These are phyloP conservation scores for Matsumyia berberina DNA, from an alignment of 2,888 invertebrate genomes.

Conservation along the genomic window DNA sequence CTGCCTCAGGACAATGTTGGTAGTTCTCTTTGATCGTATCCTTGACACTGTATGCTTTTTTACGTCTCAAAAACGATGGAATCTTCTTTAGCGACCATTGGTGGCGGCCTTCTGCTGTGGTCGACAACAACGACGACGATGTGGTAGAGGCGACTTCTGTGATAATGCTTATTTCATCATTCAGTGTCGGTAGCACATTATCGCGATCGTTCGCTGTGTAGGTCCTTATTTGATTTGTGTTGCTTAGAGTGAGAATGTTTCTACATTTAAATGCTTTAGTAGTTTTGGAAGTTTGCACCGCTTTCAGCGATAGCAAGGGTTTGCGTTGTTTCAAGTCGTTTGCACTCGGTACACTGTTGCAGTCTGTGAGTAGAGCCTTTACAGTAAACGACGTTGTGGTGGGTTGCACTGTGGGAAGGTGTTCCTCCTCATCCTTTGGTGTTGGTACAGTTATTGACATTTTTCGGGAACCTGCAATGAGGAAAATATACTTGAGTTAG, in stretches of 20 bases:
- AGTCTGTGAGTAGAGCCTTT: conserved; percentile 30
- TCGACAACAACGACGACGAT: conserved; percentile 34
- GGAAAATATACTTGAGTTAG: neutral
- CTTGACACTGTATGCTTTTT: conserved; percentile 44
- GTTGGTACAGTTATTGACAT: conserved; percentile 83
- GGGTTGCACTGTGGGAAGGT: conserved; percentile 80
- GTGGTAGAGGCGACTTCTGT: conserved; percentile 50
- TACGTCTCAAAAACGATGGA: conserved; percentile 76
- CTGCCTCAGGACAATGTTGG: conserved; percentile 38
- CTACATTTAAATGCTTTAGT: conserved; percentile 63
- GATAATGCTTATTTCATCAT: conserved; percentile 70
- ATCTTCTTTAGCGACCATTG: conserved; percentile 65
- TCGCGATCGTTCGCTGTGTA: conserved; percentile 13
- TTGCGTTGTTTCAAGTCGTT: conserved; percentile 62
- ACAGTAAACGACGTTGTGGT: conserved; percentile 52
- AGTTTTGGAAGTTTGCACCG: conserved; percentile 29
- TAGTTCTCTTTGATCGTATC: conserved; percentile 62
- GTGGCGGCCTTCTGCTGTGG: conserved; percentile 14
- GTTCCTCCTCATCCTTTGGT: conserved; percentile 81
- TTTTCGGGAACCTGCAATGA: conserved; percentile 80
- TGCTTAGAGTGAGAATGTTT: conserved; percentile 66
- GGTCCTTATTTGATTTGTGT: conserved; percentile 58
- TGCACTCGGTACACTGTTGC: conserved; percentile 38
- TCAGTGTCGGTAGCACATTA: conserved; percentile 22
- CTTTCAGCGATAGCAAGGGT: conserved; percentile 59